Conservation (phyloP, 2,888 invertebrate species). For the Netelia virgata region DNA sequence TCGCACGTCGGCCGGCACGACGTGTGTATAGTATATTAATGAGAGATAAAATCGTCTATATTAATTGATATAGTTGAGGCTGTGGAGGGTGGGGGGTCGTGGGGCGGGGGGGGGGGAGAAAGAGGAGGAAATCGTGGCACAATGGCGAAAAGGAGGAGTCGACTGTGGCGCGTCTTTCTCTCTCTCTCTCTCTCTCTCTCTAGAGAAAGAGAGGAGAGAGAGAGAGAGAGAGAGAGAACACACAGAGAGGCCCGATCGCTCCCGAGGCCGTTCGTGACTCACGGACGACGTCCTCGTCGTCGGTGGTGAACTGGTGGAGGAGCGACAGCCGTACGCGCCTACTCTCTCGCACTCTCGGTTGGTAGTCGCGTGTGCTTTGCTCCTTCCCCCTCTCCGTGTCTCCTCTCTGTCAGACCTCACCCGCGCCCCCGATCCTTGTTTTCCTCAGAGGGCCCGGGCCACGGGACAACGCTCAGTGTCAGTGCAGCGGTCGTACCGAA, state of each 20-base stretch:
- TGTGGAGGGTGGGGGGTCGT: constrained; percentile 55
- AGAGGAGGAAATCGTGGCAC: constrained; percentile 68
- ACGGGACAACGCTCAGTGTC: constrained; percentile 75
- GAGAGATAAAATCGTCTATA: constrained; percentile 51
- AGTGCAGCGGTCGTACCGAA: constrained; percentile 75
- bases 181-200: constrained; percentile 46
- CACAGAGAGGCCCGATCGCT: constrained; percentile 59
- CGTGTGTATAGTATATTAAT: constrained; percentile 12
- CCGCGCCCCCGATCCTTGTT: constrained; percentile 67
- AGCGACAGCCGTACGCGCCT: constrained; percentile 44
- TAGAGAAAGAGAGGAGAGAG: constrained; percentile 45
- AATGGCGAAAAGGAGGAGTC: constrained; percentile 75
- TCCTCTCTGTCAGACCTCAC: constrained; percentile 36
- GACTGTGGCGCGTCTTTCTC: constrained; percentile 66
- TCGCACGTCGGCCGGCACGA: background rate
- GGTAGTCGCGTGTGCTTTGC: constrained; percentile 29
- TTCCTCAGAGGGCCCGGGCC: constrained; percentile 70
- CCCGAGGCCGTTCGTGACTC: constrained; percentile 70
- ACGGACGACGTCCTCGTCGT: constrained; percentile 65
- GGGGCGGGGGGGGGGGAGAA: constrained; percentile 55
- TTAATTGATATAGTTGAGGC: constrained; percentile 57
- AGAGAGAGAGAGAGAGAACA: constrained; percentile 47
- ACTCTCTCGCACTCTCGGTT: constrained; percentile 48
- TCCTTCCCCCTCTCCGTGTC: constrained; percentile 14
- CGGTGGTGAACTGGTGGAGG: constrained; percentile 59